Base-by-base conservation (phyloP, 2,113 vertebrate species). In the Lophotis ruficrista region DNA sequence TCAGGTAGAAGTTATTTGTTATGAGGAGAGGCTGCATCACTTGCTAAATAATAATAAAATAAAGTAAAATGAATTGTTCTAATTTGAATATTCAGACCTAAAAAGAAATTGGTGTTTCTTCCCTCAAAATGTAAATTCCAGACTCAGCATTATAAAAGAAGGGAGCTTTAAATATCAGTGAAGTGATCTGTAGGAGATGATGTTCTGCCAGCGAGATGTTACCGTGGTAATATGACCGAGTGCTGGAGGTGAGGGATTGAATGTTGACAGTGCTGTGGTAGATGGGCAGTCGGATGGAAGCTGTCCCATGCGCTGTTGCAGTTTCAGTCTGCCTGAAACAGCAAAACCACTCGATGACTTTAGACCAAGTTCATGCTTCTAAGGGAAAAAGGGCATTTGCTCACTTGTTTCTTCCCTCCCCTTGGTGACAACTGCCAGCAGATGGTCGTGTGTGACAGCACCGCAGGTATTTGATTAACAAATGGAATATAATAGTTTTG, bases 201-300 rank as follows among this genome's bases (percentile, higher is more conserved):
- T 60, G 50, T 58, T 60, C 54, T 79, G 45, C 41, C 68, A 37
- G n/a, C 3, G 15, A 43, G 33, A 33, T 17, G 38, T 47, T 75
- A 56, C n/a, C 65, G 37, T 8, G 27, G 30, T 41, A 10, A 7
- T 6, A 22, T 0, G 7, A 1, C 51, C 4, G 18, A 47, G 27
- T 35, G 68, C 28, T 83, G 62, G 28, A 80, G 35, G 38, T 87
- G 70, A 76, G 35, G 80, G 86, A 57, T 81, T 2, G 0, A 14
- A 9, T 73, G 48, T 16, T 76, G 69, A 27, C 37, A 62, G 54
- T 12, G 1, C 5, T 47, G 43, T 56, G 60, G 41, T 60, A 17
- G 28, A 5, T 37, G 35, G 14, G 31, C 37, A 33, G n/a, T 14
- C 0, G 0, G 43, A 37, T 76, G 66, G 71, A 78, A 81, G 77